Base-by-base conservation (phyloP, 35 echinoderm and acorn worm species). In the Heliocidaris tuberculata region DNA sequence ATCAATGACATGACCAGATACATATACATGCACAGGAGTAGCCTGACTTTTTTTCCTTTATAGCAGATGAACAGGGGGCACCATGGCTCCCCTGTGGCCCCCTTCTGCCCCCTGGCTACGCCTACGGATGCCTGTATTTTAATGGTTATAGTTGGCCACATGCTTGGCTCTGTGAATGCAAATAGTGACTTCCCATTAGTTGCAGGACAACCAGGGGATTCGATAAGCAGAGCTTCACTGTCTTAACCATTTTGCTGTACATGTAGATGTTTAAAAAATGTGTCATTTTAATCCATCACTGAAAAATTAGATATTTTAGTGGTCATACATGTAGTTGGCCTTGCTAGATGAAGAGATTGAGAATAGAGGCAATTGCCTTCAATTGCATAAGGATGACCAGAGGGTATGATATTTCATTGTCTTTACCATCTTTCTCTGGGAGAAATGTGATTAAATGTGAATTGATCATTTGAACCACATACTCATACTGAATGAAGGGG, bases 61-160 rank as follows among this genome's bases (percentile, higher is more conserved):
- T 42, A 42, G 35, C 35, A 3, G 35, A 42, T 42, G 35, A 42
- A 42, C 35, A 42, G 35, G 35, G 35, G 35, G 35, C 1, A 42
- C 35, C 3, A 42, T 42, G 35, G 35, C 35, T 42, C 35, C n/a
- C n/a, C n/a, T n/a, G n/a, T n/a, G n/a, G n/a, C n/a, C n/a, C n/a
- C n/a, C n/a, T n/a, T n/a, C n/a, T n/a, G n/a, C n/a, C n/a, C n/a
- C n/a, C n/a, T n/a, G n/a, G n/a, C n/a, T n/a, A n/a, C n/a, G n/a
- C n/a, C n/a, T n/a, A n/a, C n/a, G n/a, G n/a, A n/a, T n/a, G n/a
- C n/a, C n/a, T n/a, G n/a, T n/a, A n/a, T n/a, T n/a, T n/a, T n/a
- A n/a, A n/a, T n/a, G n/a, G n/a, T n/a, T n/a, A n/a, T n/a, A n/a
- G 87, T 99, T 99, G 85, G 98, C 98, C 11, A 97, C 96, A 49